A percentile compares a stretch with the other conserved stretches of the same genome.
phyloP scores from a whole-genome alignment of 2,888 invertebrate species.

The Eumacrocentrus americanus region DNA sequence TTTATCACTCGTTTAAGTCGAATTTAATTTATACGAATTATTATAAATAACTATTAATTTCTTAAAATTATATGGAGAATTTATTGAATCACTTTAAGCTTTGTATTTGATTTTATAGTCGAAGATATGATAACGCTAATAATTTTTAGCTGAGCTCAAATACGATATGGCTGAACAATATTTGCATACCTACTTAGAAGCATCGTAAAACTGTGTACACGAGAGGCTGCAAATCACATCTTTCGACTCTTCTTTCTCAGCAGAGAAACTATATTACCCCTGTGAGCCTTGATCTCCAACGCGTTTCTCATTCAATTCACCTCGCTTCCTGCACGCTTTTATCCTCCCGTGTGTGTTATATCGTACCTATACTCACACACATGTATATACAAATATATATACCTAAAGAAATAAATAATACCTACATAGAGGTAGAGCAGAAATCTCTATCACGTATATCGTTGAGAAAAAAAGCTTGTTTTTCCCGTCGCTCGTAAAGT shows the following conservation, averaged over 20 bases:
- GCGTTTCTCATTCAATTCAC: background rate
- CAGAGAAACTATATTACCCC: slow-evolving; percentile 9
- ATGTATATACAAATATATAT: background rate
- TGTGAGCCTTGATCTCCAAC: background rate
- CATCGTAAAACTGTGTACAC: background rate
- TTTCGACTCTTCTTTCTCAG: background rate
- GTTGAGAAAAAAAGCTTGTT: slow-evolving; percentile 14
- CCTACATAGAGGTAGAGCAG: too few species aligned
- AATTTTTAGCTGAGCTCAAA: background rate
- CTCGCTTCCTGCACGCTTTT: slow-evolving; percentile 4
- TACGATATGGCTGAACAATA: background rate
- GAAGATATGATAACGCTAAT: too few species aligned
- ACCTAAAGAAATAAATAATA: slow-evolving; percentile 4
- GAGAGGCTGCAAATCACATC: background rate
- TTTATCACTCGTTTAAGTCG: background rate
- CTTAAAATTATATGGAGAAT: too few species aligned
- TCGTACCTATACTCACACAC: background rate
- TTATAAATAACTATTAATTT: too few species aligned
- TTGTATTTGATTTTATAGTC: too few species aligned
- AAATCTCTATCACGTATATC: background rate
- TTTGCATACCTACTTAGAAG: background rate
- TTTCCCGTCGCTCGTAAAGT: slow-evolving; percentile 5
- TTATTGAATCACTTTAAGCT: too few species aligned
- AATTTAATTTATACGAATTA: background rate
- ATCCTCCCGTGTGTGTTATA: too few species aligned